Evolutionary conservation across 2,113 vertebrate species (phyloP).

Genomic region (Pogonocichla stellata): DNA sequence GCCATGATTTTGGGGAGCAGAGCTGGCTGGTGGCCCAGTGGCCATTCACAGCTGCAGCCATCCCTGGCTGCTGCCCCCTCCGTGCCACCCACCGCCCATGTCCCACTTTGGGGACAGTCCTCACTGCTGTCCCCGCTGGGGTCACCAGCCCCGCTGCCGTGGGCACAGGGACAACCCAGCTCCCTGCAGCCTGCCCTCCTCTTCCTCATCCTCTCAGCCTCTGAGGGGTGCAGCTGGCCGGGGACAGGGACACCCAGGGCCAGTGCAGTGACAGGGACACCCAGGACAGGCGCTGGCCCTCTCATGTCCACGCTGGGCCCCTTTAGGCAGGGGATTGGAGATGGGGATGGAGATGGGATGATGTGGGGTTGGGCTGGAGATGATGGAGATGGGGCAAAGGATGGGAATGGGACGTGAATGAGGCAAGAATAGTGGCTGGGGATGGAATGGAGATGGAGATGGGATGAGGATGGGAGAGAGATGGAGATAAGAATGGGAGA

Average conservation of each 20-base stretch:
- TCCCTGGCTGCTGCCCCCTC: neutral
- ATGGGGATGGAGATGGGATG: neutral
- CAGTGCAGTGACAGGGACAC: neutral
- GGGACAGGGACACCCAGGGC: neutral
- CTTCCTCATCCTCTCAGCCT: neutral
- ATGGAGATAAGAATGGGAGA: too few species aligned
- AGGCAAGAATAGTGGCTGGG: too few species aligned
- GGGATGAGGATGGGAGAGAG: too few species aligned
- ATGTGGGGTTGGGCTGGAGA: too few species aligned
- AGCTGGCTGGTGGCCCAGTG: neutral
- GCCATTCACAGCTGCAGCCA: neutral
- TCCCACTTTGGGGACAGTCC: neutral
- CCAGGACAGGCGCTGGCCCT: neutral
- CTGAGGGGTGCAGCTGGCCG: neutral
- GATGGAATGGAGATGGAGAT: neutral
- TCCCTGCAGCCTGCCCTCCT: neutral
- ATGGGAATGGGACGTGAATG: neutral
- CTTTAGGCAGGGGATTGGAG: neutral
- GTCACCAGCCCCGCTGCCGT: rapidly evolving
- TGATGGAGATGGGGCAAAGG: neutral
- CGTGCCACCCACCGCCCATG: rapidly evolving
- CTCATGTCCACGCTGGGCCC: neutral
- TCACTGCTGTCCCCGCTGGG: neutral
- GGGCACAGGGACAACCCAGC: neutral
- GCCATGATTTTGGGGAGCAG: neutral